Percentiles rank a stretch among this genome's conserved stretches.
These are phyloP conservation scores for Eristalis arbustorum DNA, from an alignment of 2,888 invertebrate species.

Conservation along the genomic window DNA sequence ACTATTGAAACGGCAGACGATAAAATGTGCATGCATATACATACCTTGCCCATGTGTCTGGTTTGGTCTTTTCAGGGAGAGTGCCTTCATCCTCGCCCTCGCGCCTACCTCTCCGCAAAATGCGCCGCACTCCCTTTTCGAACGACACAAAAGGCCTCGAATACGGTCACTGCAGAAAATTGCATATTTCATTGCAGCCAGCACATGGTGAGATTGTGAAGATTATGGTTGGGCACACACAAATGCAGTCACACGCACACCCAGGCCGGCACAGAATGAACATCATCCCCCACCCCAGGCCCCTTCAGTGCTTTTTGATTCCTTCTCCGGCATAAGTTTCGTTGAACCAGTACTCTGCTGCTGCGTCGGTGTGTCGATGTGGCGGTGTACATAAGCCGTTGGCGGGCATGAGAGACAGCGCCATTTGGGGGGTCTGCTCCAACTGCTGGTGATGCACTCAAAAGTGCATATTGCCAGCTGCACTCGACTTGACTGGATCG, in stretches of 20 bases:
- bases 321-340: constrained; percentile 7
- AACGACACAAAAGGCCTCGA: constrained; percentile 66
- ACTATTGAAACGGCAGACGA: constrained; percentile 70
- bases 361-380: too few species aligned
- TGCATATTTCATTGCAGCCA: constrained; percentile 67
- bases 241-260: background rate
- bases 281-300: constrained; percentile 11
- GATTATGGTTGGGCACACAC: constrained; percentile 50
- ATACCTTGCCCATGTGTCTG: constrained; percentile 56
- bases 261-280: background rate
- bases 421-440: constrained; percentile 28
- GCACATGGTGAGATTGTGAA: constrained; percentile 61
- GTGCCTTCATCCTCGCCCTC: background rate
- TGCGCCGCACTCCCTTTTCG: background rate
- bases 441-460: constrained; percentile 47
- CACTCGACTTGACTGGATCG: background rate
- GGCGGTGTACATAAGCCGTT: constrained; percentile 6
- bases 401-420: constrained; percentile 5
- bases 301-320: constrained; percentile 51
- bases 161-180: constrained; percentile 70
- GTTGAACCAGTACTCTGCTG: background rate
- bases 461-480: constrained; percentile 47
- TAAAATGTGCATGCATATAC: constrained; percentile 22
- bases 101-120: background rate
- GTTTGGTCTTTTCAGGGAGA: constrained; percentile 44